Evolutionary conservation across 2,797 vertebrate species (phyloP), one percentile per base, ranked within the genome.

Genomic region (Spinibarbus caldwelli): DNA sequence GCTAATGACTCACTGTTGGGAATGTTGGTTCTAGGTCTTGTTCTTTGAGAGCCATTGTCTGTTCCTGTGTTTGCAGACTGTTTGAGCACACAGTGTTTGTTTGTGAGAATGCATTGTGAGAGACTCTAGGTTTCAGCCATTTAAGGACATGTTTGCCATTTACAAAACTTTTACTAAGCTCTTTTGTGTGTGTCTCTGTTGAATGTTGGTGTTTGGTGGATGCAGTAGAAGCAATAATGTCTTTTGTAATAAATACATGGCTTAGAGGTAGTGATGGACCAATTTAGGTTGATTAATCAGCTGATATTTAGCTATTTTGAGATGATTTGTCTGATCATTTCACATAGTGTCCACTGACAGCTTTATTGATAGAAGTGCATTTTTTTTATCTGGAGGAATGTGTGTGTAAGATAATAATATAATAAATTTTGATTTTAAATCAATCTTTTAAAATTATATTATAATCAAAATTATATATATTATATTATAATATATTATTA

Each of bases 31-130:
- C 68, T 15, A 9, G 54, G 67, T 78, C 57, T 54, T 59, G 3
- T 41, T 54, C 29, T 26, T 76, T n/a, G 31, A 77, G 80, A 41
- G 11, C 21, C 31, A 76, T 67, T 75, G 38, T 82, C 36, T 47
- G 17, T 29, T 49, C 17, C 36, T 72, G 43, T 73, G 82, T 87
- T 84, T 80, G 86, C 49, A 1, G 49, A 76, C 10, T 54, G 38
- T n/a, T 68, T 73, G 70, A 73, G 31, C 43, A 66, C 41, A 52
- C 78, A 80, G 11, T 64, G 78, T 47, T 78, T 54, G 45, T 67
- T 78, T 84, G 70, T 73, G n/a, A 38, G 71, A 66, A 19, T 2
- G 1, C 52, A 43, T 45, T 66, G 59, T 54, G 41, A 62, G 41
- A 52, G 34, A 23, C 34, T n/a, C 8, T 59, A 14, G 26, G 11